These are phyloP conservation scores for Camponotus pennsylvanicus DNA, from an alignment of 1,140 invertebrate genomes.

Conservation along the genomic window DNA sequence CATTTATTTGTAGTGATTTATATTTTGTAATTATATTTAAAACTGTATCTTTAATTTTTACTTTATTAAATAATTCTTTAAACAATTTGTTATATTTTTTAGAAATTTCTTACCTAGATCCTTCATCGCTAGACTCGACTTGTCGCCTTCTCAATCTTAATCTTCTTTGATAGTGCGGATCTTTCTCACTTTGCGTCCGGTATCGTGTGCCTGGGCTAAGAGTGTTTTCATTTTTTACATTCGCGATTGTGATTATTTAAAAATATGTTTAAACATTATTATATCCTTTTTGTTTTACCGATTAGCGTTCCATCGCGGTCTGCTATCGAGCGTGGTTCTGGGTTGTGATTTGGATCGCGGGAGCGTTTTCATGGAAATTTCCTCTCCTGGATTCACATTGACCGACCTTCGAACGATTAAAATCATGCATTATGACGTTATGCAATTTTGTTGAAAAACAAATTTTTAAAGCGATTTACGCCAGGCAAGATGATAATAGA, in stretches of 20 bases:
- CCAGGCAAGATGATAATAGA: neutral
- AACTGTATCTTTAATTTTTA: neutral
- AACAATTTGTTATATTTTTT: neutral
- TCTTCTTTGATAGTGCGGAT: conserved; percentile 90
- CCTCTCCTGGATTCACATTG: conserved; percentile 68
- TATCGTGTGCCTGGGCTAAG: conserved; percentile 90
- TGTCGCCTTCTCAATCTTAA: conserved; percentile 86
- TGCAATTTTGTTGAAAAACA: neutral
- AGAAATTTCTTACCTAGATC: conserved; percentile 79
- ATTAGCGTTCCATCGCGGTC: conserved; percentile 83
- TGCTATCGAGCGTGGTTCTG: conserved; percentile 74
- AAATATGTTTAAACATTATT: neutral
- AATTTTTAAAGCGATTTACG: conserved; percentile 3
- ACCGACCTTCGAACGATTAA: conserved; percentile 72
- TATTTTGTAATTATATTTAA: neutral
- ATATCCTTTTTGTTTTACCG: conserved; percentile 72
- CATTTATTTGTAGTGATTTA: neutral
- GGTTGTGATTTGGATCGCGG: conserved; percentile 75
- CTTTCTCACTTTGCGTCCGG: conserved; percentile 92
- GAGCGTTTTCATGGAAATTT: conserved; percentile 69
- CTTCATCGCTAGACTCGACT: conserved; percentile 82
- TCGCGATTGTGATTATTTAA: conserved; percentile 39
- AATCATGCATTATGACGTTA: neutral
- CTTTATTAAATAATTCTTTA: conserved; percentile 27
- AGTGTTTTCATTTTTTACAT: conserved; percentile 68